Conservation (phyloP, 1,140 invertebrate genomes). For the Gryon sp. region DNA sequence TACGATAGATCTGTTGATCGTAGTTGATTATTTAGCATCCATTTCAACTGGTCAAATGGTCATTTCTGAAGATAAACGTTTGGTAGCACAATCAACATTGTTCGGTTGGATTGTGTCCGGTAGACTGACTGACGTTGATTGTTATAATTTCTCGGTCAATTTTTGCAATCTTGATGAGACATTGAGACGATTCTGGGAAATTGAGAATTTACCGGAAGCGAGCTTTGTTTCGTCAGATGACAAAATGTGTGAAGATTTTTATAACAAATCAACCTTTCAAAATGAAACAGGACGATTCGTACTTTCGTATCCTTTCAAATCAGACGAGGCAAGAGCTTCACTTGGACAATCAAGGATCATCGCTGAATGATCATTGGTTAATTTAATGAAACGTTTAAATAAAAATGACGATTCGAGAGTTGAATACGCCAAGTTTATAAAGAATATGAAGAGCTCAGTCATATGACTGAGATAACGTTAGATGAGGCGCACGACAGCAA, state of each 20-base stretch:
- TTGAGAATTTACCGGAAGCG: no score
- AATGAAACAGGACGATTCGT: no score
- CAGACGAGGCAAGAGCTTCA: no score
- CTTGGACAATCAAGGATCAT: no score
- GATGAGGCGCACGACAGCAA: background rate
- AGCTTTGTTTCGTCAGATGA: no score
- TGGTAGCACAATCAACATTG: background rate
- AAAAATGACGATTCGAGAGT: background rate
- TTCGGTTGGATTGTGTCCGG: background rate
- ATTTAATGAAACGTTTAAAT: background rate
- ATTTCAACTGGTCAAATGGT: background rate
- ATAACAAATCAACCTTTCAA: no score
- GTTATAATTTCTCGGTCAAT: background rate
- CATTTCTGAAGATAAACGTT: background rate
- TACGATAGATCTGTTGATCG: background rate
- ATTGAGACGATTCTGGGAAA: background rate
- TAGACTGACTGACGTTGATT: background rate
- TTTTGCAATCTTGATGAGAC: background rate
- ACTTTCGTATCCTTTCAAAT: no score
- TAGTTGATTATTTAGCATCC: background rate
- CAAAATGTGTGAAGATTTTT: no score
- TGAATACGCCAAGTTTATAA: constrained; percentile 13
- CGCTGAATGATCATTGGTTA: background rate
- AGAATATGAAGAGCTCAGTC: constrained; percentile 6
- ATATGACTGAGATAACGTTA: constrained; percentile 15